Percentiles rank a stretch among this genome's conserved stretches.
These are phyloP conservation scores for Odontothrips loti DNA, from an alignment of 2,888 invertebrate species.

Conservation along the genomic window DNA sequence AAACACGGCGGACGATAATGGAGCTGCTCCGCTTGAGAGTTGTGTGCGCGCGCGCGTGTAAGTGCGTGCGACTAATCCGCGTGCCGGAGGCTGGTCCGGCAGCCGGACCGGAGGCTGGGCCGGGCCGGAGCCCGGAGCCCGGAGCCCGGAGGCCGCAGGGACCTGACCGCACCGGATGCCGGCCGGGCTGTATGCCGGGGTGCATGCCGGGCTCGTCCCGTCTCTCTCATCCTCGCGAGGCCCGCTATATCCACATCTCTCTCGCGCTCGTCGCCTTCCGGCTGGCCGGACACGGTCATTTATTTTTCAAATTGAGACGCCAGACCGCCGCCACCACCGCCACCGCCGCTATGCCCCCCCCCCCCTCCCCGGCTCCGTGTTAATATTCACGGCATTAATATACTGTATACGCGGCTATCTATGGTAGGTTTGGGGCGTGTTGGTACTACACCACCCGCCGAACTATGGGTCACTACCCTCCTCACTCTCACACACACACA, in stretches of 20 bases:
- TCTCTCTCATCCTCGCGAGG: not conserved
- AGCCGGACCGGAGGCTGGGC: not conserved
- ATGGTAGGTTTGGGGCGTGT: not conserved
- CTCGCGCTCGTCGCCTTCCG: not conserved
- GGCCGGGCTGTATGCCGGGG: too few relatives aligned
- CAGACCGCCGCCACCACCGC: not conserved
- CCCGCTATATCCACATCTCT: not conserved
- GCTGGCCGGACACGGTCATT: conserved; percentile 5
- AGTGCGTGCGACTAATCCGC: not conserved
- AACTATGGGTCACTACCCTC: not conserved
- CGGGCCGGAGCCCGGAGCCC: too few relatives aligned
- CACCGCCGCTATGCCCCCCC: not conserved
- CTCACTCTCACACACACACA: not conserved
- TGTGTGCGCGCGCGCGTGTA: not conserved
- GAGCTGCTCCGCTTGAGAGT: not conserved
- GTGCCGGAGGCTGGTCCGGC: not conserved
- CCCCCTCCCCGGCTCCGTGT: not conserved
- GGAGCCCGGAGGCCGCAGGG: too few relatives aligned
- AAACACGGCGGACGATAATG: too few relatives aligned
- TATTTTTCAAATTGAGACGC: conserved; percentile 24
- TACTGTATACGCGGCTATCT: not conserved
- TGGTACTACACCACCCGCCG: too few relatives aligned
- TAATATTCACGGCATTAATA: conserved; percentile 10
- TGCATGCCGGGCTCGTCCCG: not conserved
- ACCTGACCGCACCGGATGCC: too few relatives aligned